Conservation (phyloP, 2,888 invertebrate species). For the Notocelia uddmanniana region DNA sequence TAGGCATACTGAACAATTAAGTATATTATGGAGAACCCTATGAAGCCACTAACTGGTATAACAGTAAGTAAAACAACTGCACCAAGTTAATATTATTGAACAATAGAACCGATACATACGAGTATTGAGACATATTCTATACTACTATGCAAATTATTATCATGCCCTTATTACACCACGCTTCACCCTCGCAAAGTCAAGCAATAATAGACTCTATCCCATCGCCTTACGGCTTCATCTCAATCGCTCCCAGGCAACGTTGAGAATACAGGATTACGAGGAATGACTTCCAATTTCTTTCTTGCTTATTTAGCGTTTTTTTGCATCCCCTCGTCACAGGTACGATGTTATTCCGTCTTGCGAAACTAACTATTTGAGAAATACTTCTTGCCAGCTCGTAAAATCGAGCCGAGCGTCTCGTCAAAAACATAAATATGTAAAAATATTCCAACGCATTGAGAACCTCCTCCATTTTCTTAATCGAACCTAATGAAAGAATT, state of each 20-base stretch:
- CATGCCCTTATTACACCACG: slow-evolving; percentile 6
- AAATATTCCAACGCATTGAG: too few species aligned
- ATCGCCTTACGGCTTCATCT: neutral
- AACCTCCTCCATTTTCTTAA: too few species aligned
- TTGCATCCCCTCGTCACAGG: slow-evolving; percentile 29
- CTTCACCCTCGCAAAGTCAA: neutral
- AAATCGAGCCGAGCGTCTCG: neutral
- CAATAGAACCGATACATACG: too few species aligned
- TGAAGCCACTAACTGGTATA: too few species aligned
- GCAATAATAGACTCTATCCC: slow-evolving; percentile 1
- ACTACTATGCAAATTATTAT: slow-evolving; percentile 3
- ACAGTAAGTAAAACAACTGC: too few species aligned
- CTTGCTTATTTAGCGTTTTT: slow-evolving; percentile 30
- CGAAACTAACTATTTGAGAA: slow-evolving; percentile 1
- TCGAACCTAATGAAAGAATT: too few species aligned
- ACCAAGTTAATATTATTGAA: too few species aligned
- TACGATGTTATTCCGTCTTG: neutral
- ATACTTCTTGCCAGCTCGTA: neutral
- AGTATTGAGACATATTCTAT: neutral
- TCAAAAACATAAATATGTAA: too few species aligned
- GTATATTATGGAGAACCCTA: too few species aligned
- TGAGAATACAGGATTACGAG: slow-evolving; percentile 21
- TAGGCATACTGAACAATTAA: too few species aligned
- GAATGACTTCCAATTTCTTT: slow-evolving; percentile 41
- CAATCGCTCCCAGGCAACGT: too few species aligned